phyloP scores from a whole-genome alignment of 2,888 invertebrate species.

The Drosophila putrida region DNA sequence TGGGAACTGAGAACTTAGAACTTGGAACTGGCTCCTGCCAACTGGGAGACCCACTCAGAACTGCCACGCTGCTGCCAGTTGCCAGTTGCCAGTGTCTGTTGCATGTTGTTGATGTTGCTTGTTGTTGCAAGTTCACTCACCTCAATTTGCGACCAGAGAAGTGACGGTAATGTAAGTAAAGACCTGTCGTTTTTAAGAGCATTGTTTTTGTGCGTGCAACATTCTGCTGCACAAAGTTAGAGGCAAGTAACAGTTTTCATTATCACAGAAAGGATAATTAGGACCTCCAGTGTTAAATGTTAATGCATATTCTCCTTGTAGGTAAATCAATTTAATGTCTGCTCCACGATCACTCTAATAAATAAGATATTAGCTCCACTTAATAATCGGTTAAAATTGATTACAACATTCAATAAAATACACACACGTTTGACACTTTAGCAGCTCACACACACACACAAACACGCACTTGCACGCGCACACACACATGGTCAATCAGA shows the following conservation, averaged over 20 bases:
- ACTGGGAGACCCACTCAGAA: slow-evolving; percentile 5
- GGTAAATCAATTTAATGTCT: neutral
- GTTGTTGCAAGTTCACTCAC: slow-evolving; percentile 62
- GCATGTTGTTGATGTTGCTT: slow-evolving; percentile 1
- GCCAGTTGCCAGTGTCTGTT: neutral
- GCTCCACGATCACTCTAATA: slow-evolving; percentile 7
- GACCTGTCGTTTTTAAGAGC: slow-evolving; percentile 23
- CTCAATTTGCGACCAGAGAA: slow-evolving; percentile 57
- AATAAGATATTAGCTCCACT: slow-evolving; percentile 30
- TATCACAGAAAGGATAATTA: slow-evolving; percentile 6
- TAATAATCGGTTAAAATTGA: slow-evolving; percentile 44
- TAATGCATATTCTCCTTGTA: slow-evolving; percentile 3
- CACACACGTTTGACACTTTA: neutral
- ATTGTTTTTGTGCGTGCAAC: slow-evolving; percentile 4
- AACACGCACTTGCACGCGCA: slow-evolving; percentile 18
- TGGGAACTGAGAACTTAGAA: slow-evolving; percentile 23
- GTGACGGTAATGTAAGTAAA: slow-evolving; percentile 38
- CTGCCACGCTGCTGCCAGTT: neutral
- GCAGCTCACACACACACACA: slow-evolving; percentile 32
- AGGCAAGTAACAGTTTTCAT: neutral
- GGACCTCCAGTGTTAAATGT: neutral
- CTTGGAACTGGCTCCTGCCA: slow-evolving; percentile 24
- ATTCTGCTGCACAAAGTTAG: too few species aligned
- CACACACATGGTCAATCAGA: slow-evolving; percentile 4
- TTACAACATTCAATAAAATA: slow-evolving; percentile 51